These are phyloP conservation scores for Cylloceria caligata DNA, from an alignment of 2,888 invertebrate species.

Conservation along the genomic window DNA sequence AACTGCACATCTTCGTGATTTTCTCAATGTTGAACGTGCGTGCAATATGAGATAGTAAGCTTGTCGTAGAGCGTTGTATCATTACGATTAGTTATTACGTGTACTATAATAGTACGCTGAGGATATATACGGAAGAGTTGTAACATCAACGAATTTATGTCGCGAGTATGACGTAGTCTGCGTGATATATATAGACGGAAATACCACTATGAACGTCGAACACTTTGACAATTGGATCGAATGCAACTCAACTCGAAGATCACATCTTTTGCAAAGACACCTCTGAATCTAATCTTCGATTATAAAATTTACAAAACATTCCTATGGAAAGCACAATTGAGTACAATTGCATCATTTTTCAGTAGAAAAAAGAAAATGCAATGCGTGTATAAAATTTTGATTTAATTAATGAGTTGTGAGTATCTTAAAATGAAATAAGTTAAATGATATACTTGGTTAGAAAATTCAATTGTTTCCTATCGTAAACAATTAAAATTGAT, in stretches of 20 bases:
- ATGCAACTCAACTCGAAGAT: background rate
- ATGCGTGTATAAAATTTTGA: too few species aligned
- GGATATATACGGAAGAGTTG: background rate
- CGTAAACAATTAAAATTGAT: too few species aligned
- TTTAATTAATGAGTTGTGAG: too few species aligned
- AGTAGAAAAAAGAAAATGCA: too few species aligned
- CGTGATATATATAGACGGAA: slow-evolving; percentile 10
- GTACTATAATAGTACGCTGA: slow-evolving; percentile 18
- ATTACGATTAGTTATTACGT: slow-evolving; percentile 19
- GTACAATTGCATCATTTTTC: too few species aligned
- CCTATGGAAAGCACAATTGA: too few species aligned
- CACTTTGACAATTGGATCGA: background rate
- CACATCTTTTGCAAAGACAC: background rate
- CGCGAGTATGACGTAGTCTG: slow-evolving; percentile 9
- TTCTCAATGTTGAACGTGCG: background rate
- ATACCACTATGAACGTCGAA: slow-evolving; percentile 9
- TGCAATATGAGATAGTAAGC: background rate
- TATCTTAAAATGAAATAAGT: too few species aligned
- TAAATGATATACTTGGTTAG: too few species aligned
- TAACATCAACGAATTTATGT: slow-evolving; percentile 21
- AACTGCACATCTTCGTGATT: slow-evolving; percentile 1
- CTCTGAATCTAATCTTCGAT: background rate
- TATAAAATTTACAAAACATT: too few species aligned
- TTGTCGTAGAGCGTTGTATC: slow-evolving; percentile 28
- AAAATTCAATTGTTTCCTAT: too few species aligned